Conservation (phyloP, 2,888 invertebrate genomes). For the Eristalis arbustorum region DNA sequence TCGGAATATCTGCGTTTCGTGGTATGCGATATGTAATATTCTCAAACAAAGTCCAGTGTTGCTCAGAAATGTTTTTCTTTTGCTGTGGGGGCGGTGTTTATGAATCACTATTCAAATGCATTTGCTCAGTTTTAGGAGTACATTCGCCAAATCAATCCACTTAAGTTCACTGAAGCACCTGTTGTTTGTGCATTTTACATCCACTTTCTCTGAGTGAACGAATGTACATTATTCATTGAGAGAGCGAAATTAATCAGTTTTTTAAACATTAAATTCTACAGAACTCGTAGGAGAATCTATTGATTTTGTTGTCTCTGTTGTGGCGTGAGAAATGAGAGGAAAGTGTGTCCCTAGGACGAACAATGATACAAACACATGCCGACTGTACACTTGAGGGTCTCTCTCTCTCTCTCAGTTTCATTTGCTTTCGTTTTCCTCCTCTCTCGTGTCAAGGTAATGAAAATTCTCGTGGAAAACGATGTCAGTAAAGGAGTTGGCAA, state of each 20-base stretch:
- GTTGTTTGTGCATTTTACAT: background rate
- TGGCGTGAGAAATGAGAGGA: background rate
- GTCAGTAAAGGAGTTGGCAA: constrained; percentile 47
- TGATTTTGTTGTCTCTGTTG: constrained; percentile 15
- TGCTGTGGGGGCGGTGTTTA: background rate
- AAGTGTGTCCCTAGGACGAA: constrained; percentile 8
- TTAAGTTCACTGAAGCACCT: background rate
- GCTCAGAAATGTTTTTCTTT: background rate
- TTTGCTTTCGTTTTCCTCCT: constrained; percentile 4
- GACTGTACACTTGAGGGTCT: background rate
- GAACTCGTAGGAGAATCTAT: constrained; percentile 8
- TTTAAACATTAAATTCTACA: background rate
- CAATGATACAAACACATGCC: background rate
- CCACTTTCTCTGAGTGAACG: too few species aligned
- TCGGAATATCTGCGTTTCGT: background rate
- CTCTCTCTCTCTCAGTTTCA: background rate
- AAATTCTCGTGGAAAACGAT: constrained; percentile 43
- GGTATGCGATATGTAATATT: background rate
- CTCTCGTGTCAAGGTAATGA: constrained; percentile 52
- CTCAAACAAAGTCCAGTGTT: too few species aligned
- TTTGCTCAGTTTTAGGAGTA: background rate
- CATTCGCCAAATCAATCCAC: background rate
- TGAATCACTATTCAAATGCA: background rate
- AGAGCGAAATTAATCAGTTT: background rate
- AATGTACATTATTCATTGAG: background rate